Base-by-base conservation (phyloP, 2,888 invertebrate species). In the Pheosia gnoma region DNA sequence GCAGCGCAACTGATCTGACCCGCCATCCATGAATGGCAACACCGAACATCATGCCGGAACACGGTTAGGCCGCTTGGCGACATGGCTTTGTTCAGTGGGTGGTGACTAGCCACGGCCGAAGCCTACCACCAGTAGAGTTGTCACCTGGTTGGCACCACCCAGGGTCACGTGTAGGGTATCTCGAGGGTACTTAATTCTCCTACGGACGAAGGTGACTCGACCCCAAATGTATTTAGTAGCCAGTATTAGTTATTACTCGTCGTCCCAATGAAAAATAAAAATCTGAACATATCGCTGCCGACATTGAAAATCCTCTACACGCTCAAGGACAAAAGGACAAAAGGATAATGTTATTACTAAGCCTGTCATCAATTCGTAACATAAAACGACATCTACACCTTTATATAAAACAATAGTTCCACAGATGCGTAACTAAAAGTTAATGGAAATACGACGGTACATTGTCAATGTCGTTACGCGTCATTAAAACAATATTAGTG, bases 361-460 rank as follows among this genome's bases (percentile, higher is more conserved):
- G 60, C 71, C 37, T 11, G 60, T 64, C 62, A 68, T 62, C 57
- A 59, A 67, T 60, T 63, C 59, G 38, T 57, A 61, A 68, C 60
- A 59, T 57, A 59, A 60, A n/a, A 55, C 51, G 60, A 58, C 62
- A 54, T 58, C 47, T 54, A 62, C 54, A 61, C 56, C 45, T 62
- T 38, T 59, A 57, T 25, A 10, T 60, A 53, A 45, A 62, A 47
- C 57, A 53, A 53, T 58, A 67, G 38, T 55, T 58, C 61, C 60
- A 64, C 47, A 71, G 55, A 67, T 68, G 64, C 71, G 61, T 72
- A 65, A 71, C 63, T 61, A 63, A 65, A 57, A 60, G 47, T 56
- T 60, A 54, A 59, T 63, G 63, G 51, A 59, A 65, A 63, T 62
- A 64, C 60, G 55, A 57, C 60, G 55, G 37, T 54, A 54, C 37